phyloP scores from a whole-genome alignment of 2,797 vertebrate genomes.

The Rhinoraja longicauda region DNA sequence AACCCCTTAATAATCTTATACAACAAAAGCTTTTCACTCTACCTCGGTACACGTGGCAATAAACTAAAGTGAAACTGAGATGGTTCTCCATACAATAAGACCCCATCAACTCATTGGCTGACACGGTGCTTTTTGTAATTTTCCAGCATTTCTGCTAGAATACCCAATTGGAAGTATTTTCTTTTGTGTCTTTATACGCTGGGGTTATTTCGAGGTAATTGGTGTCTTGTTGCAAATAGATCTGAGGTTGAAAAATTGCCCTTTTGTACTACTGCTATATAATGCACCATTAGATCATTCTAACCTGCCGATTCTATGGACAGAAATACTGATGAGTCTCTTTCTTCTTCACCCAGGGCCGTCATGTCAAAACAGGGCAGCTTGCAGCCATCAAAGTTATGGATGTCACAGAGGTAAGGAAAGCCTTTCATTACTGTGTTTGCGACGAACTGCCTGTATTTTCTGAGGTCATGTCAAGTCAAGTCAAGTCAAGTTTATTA shows the following conservation, averaged over 20 bases:
- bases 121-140: not conserved
- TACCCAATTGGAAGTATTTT: not conserved
- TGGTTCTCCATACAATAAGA: not conserved
- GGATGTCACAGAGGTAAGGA: constrained; percentile 78
- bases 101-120: not conserved
- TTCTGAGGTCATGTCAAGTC: too few relatives aligned
- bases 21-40: too few relatives aligned
- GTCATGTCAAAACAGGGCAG: constrained; percentile 70
- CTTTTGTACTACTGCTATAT: not conserved
- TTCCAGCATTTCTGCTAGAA: not conserved
- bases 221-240: not conserved
- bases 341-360: constrained; percentile 49
- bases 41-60: too few relatives aligned
- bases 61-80: not conserved
- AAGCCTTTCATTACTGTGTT: not conserved
- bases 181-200: not conserved
- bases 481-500: too few relatives aligned
- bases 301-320: not conserved
- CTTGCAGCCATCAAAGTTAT: constrained; percentile 94
- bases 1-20: too few relatives aligned
- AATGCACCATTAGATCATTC: not conserved
- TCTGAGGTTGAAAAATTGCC: not conserved
- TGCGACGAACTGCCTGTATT: not conserved
- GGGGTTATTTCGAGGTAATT: not conserved
- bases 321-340: not conserved